Conservation (phyloP, 2,113 vertebrate genomes). For the Pantherophis guttatus region DNA sequence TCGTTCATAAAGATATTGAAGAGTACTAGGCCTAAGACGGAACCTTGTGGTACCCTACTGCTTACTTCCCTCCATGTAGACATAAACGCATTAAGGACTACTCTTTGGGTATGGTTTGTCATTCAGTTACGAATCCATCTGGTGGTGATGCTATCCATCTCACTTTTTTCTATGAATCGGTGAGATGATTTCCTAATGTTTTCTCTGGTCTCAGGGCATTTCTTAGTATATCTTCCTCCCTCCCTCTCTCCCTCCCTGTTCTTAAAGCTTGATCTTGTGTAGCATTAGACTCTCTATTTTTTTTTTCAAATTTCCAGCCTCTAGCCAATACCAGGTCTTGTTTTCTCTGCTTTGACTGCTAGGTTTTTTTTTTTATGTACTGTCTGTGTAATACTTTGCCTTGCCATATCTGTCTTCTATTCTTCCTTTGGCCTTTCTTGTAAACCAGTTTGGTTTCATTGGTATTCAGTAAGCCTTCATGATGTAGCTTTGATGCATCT, state of each 20-base stretch:
- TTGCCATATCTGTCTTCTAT: background rate
- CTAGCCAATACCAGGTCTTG: background rate
- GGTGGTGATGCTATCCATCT: no score
- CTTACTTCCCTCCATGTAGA: no score
- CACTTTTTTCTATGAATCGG: background rate
- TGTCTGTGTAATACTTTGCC: background rate
- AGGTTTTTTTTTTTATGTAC: background rate
- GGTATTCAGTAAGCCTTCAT: background rate
- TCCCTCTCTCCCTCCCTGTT: background rate
- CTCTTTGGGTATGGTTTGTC: no score
- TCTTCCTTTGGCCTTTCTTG: background rate
- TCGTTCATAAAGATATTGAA: no score
- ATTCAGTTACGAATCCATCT: no score
- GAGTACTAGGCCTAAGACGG: no score
- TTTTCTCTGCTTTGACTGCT: background rate
- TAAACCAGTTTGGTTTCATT: background rate
- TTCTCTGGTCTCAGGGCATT: background rate
- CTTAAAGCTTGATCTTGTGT: background rate
- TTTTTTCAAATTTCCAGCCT: background rate
- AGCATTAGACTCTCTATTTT: background rate
- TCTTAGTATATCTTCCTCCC: background rate
- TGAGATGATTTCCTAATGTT: background rate
- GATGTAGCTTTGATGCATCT: background rate
- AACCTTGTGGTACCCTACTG: no score
- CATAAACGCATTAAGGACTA: no score